Conservation (phyloP, 2,113 vertebrate species). For the Chauna torquata region DNA sequence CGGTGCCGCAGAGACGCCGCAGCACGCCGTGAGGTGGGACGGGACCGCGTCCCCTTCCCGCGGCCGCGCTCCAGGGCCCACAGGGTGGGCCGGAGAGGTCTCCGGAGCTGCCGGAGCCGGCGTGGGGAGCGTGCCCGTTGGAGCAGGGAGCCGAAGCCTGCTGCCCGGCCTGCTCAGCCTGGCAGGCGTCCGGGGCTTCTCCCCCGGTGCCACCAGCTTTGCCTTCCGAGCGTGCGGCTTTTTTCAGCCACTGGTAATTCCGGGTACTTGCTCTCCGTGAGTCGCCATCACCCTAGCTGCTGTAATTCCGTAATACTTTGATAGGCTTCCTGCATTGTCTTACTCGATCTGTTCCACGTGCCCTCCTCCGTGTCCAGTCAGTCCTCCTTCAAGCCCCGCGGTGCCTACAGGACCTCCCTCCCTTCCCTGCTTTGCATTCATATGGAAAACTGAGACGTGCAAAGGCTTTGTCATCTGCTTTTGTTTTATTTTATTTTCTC, state of each 20-base stretch:
- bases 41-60: background rate
- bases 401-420: background rate
- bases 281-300: background rate
- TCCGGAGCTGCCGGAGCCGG: background rate
- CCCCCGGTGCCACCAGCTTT: background rate
- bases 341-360: background rate
- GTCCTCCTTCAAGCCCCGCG: background rate
- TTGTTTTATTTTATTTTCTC: fast-evolving
- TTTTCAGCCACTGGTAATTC: background rate
- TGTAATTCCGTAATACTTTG: background rate
- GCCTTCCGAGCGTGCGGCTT: background rate
- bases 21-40: background rate
- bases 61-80: background rate
- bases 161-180: no score
- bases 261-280: background rate
- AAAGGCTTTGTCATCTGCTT: background rate
- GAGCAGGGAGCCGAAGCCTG: no score
- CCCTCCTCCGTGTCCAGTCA: background rate
- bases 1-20: background rate
- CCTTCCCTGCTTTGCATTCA: background rate
- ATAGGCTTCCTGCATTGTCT: background rate
- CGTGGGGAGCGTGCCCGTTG: fast-evolving
- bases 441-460: background rate
- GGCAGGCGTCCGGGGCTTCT: background rate
- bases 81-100: background rate